Conservation (phyloP, 1,140 invertebrate genomes). For the Chionoecetes opilio region DNA sequence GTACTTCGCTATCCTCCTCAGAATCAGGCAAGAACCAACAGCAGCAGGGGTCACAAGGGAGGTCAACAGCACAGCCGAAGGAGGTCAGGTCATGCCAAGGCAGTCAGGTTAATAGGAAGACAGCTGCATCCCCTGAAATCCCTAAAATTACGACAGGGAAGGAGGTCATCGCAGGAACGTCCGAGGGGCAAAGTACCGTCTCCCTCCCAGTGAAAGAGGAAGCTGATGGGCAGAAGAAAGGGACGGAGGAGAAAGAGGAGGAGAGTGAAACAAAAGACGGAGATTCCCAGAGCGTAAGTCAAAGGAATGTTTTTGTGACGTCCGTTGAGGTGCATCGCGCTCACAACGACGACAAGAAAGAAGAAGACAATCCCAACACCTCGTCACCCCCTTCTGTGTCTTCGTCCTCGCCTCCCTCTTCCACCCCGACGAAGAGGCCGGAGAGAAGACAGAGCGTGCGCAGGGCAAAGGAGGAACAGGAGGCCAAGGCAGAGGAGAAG, state of each 20-base stretch:
- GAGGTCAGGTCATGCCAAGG: neutral
- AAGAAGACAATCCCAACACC: neutral
- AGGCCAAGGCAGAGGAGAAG: neutral
- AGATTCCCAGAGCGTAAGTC: constrained; percentile 35
- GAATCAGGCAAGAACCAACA: neutral
- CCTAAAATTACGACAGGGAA: neutral
- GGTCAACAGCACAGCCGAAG: neutral
- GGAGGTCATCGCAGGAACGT: neutral
- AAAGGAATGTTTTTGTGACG: constrained; percentile 70
- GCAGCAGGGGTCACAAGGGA: neutral
- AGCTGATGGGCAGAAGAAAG: neutral
- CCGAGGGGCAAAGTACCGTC: neutral
- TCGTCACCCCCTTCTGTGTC: neutral
- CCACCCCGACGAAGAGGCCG: constrained; percentile 24
- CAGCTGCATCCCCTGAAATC: neutral
- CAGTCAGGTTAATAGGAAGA: neutral
- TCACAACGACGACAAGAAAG: constrained; percentile 65
- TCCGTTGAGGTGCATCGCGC: constrained; percentile 72
- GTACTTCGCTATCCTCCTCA: too few species aligned
- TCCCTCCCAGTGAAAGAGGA: neutral
- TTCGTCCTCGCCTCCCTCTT: neutral
- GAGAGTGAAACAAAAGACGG: neutral
- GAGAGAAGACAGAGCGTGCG: constrained; percentile 72
- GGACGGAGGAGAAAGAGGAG: neutral
- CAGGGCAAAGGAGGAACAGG: constrained; percentile 63